Conservation (phyloP, 2,797 vertebrate genomes). For the Phalloptychus januarius region DNA sequence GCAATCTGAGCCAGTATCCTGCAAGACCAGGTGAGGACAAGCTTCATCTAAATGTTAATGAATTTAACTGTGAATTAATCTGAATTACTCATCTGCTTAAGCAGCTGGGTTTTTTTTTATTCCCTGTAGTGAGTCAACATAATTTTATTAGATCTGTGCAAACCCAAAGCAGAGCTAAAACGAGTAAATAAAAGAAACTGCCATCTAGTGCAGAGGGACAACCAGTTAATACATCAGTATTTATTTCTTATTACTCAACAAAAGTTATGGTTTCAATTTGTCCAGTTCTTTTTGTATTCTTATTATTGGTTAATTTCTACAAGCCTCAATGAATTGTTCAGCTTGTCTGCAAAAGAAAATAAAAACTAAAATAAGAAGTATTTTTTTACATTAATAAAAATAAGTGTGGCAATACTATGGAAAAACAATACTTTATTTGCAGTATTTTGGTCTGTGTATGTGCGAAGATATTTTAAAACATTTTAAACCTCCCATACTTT, state of each 20-base stretch:
- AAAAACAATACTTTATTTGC: not conserved
- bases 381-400: not conserved
- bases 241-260: not conserved
- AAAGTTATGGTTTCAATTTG: not conserved
- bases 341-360: not conserved
- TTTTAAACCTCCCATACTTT: not conserved
- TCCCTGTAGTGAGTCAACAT: not conserved
- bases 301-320: not conserved
- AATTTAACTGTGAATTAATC: not conserved
- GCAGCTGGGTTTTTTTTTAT: not conserved
- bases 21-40: conserved; percentile 83
- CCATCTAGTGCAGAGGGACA: not conserved
- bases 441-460: not conserved
- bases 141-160: not conserved
- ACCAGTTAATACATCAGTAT: not conserved
- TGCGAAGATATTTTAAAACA: not conserved
- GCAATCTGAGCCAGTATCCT: conserved; percentile 77
- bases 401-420: not conserved
- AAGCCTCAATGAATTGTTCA: not conserved
- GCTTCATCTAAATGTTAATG: conserved; percentile 40
- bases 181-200: not conserved
- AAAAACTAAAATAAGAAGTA: not conserved
- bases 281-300: no score
- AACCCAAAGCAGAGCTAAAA: conserved; percentile 3
- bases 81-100: not conserved